phyloP scores from a whole-genome alignment of 2,888 invertebrate species.

The Dasysyrphus albostriatus region DNA sequence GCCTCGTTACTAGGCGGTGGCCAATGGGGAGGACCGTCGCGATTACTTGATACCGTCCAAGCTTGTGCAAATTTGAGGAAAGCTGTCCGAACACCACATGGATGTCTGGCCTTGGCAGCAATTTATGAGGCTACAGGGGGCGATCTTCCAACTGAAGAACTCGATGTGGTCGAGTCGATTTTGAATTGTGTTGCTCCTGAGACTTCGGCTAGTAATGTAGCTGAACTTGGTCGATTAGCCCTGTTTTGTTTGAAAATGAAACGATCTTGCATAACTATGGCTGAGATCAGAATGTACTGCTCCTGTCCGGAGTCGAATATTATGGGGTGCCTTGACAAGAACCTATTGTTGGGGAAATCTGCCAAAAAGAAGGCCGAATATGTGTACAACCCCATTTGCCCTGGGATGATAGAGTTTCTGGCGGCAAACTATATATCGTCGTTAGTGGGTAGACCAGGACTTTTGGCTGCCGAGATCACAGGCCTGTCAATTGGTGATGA shows the following conservation, averaged over 20 bases:
- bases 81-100: conserved; percentile 85
- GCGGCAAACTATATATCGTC: conserved; percentile 86
- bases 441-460: conserved; percentile 84
- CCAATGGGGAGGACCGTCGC: conserved; percentile 84
- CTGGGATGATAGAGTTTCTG: conserved; percentile 85
- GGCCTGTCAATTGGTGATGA: conserved; percentile 81
- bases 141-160: conserved; percentile 81
- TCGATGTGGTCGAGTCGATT: conserved; percentile 81
- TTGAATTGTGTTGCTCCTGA: conserved; percentile 82
- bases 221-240: conserved; percentile 85
- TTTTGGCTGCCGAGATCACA: conserved; percentile 84
- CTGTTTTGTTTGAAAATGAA: conserved; percentile 84
- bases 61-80: conserved; percentile 83
- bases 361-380: conserved; percentile 83
- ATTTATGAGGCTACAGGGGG: conserved; percentile 84
- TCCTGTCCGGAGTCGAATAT: conserved; percentile 83
- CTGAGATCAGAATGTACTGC: conserved; percentile 84
- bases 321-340: conserved; percentile 84
- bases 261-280: conserved; percentile 84
- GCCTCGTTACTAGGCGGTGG: conserved; percentile 84
- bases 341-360: conserved; percentile 82
- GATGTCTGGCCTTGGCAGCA: conserved; percentile 85
- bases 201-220: conserved; percentile 80
- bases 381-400: conserved; percentile 84
- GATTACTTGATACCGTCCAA: conserved; percentile 83